phyloP scores from a whole-genome alignment of 2,888 invertebrate genomes.

The Lapara coniferarum region DNA sequence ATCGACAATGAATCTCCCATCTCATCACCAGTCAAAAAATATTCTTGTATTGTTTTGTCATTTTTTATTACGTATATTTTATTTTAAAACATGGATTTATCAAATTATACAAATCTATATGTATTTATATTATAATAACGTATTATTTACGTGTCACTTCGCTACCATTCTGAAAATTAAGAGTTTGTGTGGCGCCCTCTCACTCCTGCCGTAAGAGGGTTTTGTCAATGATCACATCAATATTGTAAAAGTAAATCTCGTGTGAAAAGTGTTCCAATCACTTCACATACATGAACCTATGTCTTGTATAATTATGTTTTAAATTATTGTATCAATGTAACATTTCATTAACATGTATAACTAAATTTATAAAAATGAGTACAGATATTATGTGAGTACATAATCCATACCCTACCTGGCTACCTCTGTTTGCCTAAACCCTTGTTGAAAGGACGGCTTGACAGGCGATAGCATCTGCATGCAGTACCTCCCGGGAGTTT shows the following conservation, averaged over 20 bases:
- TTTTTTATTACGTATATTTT: constrained; percentile 28
- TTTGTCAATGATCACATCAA: not conserved
- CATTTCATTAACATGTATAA: not conserved
- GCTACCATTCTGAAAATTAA: constrained; percentile 7
- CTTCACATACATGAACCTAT: not conserved
- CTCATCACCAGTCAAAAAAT: constrained; percentile 24
- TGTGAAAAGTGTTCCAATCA: constrained; percentile 11
- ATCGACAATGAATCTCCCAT: constrained; percentile 36
- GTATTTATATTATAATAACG: constrained; percentile 33
- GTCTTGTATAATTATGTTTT: not conserved
- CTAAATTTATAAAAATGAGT: constrained; percentile 15
- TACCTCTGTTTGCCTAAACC: not conserved
- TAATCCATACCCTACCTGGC: not conserved
- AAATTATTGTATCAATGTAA: constrained; percentile 17
- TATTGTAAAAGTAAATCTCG: not conserved
- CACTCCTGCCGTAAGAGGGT: not conserved
- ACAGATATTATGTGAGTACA: constrained; percentile 1
- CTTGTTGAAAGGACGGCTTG: constrained; percentile 7
- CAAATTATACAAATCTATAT: constrained; percentile 35
- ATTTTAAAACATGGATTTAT: constrained; percentile 37
- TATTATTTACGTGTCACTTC: constrained; percentile 26
- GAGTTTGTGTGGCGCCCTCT: not conserved
- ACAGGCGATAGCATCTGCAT: not conserved
- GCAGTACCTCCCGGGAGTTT: no score
- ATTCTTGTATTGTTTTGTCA: constrained; percentile 27